Conservation (phyloP, 2,113 vertebrate genomes). For the Cynoglossus semilaevis region DNA sequence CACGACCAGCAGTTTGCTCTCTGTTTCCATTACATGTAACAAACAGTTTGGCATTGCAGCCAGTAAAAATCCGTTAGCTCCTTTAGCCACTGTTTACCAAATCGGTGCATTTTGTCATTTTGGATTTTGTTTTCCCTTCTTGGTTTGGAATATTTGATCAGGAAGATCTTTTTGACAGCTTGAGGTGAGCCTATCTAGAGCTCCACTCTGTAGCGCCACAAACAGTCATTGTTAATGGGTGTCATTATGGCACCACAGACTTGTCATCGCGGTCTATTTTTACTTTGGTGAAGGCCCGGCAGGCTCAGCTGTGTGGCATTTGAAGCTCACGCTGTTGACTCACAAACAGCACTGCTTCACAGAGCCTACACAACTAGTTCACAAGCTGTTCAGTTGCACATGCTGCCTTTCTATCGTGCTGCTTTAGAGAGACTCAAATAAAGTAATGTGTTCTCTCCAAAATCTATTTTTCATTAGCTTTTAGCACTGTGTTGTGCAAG, state of each 20-base stretch:
- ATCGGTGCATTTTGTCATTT: constrained; percentile 47
- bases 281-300: constrained; percentile 63
- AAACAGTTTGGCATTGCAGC: constrained; percentile 41
- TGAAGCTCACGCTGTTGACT: constrained; percentile 67
- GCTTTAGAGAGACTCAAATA: constrained; percentile 59
- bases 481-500: constrained; percentile 53
- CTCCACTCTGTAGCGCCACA: constrained; percentile 37
- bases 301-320: constrained; percentile 63
- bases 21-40: constrained; percentile 44
- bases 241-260: constrained; percentile 55
- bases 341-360: constrained; percentile 65
- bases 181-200: constrained; percentile 47
- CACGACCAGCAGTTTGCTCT: constrained; percentile 41
- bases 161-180: constrained; percentile 44
- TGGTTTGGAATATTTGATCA: constrained; percentile 35
- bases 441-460: constrained; percentile 51
- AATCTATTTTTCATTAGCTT: constrained; percentile 72
- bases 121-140: constrained; percentile 31
- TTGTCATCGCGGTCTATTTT: constrained; percentile 71
- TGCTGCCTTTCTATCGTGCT: constrained; percentile 55
- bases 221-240: constrained; percentile 64
- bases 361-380: constrained; percentile 69
- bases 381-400: constrained; percentile 70
- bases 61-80: constrained; percentile 46
- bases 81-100: constrained; percentile 46